A percentile compares a stretch with the other conserved stretches of the same genome.
Conservation (phyloP, 2,113 vertebrate genomes). For the Pseudopodoces humilis region DNA sequence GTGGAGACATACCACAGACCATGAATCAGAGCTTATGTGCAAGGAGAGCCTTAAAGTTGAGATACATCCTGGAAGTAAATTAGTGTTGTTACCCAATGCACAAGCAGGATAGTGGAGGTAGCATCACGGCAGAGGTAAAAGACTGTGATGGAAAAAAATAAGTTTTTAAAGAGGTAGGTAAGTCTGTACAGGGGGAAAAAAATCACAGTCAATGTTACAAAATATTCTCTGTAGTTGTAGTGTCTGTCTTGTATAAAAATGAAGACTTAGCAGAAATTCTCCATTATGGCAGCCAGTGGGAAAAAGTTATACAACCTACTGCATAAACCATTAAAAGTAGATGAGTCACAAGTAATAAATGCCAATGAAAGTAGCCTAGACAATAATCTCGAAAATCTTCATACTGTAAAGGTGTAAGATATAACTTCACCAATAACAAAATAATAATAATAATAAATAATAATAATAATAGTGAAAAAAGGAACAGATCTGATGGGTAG, state of each 20-base stretch:
- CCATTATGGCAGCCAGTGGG: background rate
- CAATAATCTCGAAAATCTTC: background rate
- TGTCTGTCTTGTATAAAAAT: background rate
- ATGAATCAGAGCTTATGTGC: background rate
- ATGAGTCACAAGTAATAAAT: background rate
- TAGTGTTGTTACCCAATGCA: background rate
- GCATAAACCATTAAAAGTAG: background rate
- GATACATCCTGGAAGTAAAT: background rate
- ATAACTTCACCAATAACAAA: background rate
- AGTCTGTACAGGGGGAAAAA: background rate
- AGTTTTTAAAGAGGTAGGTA: background rate
- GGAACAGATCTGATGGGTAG: background rate
- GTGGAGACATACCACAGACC: background rate
- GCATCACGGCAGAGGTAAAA: background rate
- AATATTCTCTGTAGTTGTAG: background rate
- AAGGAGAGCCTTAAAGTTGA: background rate
- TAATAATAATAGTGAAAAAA: background rate
- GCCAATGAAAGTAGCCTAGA: background rate
- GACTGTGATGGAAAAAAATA: background rate
- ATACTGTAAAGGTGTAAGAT: background rate
- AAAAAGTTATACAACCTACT: background rate
- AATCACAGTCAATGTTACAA: background rate
- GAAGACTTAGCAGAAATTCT: background rate
- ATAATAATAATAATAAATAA: too few species aligned
- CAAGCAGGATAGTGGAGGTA: background rate